These are phyloP conservation scores for Odontomachus brunneus DNA, from an alignment of 1,140 invertebrate species.

Conservation along the genomic window DNA sequence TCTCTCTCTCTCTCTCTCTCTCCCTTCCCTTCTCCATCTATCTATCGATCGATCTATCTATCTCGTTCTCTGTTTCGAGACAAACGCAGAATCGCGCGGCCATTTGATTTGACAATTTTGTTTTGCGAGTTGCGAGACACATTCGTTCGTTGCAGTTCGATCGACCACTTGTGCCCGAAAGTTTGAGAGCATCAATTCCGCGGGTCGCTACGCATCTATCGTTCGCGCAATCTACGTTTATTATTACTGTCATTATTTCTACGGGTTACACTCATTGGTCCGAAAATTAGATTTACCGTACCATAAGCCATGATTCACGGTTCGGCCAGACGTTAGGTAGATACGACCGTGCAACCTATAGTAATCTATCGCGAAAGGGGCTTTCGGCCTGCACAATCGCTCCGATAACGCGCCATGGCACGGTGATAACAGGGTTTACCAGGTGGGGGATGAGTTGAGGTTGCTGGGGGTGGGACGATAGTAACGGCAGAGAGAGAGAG, in stretches of 20 bases:
- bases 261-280: slow-evolving; percentile 53
- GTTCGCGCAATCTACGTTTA: neutral
- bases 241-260: slow-evolving; percentile 63
- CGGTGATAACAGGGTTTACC: slow-evolving; percentile 75
- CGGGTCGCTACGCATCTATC: neutral
- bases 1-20: too few species aligned
- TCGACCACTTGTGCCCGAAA: neutral
- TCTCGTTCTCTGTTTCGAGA: neutral
- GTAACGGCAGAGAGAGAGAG: slow-evolving; percentile 13
- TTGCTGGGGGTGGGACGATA: slow-evolving; percentile 37
- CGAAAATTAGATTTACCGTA: slow-evolving; percentile 70
- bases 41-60: too few species aligned
- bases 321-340: slow-evolving; percentile 68
- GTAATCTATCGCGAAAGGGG: slow-evolving; percentile 76
- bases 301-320: slow-evolving; percentile 69
- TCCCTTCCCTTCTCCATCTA: too few species aligned
- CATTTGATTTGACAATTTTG: neutral
- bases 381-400: slow-evolving; percentile 74
- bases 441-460: slow-evolving; percentile 43
- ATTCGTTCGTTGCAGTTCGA: neutral
- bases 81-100: neutral
- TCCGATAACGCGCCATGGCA: slow-evolving; percentile 74
- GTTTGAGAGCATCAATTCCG: neutral
- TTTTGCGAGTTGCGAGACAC: neutral
- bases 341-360: slow-evolving; percentile 66